Base-by-base conservation (phyloP, 2,888 invertebrate genomes). In the Mythimna ferrago region DNA sequence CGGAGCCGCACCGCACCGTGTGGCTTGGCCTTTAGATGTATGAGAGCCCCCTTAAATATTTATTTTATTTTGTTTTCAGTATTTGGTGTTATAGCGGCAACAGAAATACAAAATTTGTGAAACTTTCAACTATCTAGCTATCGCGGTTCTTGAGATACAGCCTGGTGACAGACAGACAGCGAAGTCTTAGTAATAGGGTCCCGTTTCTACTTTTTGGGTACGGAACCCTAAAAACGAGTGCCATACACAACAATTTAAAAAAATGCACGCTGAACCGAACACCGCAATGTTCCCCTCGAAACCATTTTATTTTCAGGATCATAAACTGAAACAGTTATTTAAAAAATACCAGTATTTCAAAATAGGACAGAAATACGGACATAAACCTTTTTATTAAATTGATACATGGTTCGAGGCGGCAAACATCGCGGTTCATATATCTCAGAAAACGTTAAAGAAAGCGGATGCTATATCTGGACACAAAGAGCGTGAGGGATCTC, bases 391-490 rank as follows among this genome's bases (percentile, higher is more conserved):
- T 51, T 81, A 71, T 66, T 83, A 81, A 83, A 80, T 83, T 80
- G 80, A 80, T 83, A 74, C 71, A 83, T 63, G 84, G 16, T 67
- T 35, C 9, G 58, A 61, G 32, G 81, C 68, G 84, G 51, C 67
- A 71, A 83, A 81, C 81, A 68, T 74, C 65, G 67, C 68, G 44
- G 70, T 61, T 61, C 65, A 72, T 73, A 72, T 64, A 81, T 80
- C 71, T 67, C 63, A 76, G 76, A 71, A 73, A 81, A 60, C 75
- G 67, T 76, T 83, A 73, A 63, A 71, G 73, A 71, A 48, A 41
- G 72, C 81, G 76, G 81, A 75, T 64, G 76, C 69, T 84, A 84
- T 76, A 84, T 84, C 73, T 73, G 74, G 81, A 72, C 76, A 80
- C 75, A 81, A 85, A 76, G 82, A 71, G 60, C 41, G 57, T 41